Percentiles rank a stretch among this genome's conserved stretches.
Evolutionary conservation across 92 coral and sea anemone genomes (phyloP).

Genomic region (Diadumene lineata): DNA sequence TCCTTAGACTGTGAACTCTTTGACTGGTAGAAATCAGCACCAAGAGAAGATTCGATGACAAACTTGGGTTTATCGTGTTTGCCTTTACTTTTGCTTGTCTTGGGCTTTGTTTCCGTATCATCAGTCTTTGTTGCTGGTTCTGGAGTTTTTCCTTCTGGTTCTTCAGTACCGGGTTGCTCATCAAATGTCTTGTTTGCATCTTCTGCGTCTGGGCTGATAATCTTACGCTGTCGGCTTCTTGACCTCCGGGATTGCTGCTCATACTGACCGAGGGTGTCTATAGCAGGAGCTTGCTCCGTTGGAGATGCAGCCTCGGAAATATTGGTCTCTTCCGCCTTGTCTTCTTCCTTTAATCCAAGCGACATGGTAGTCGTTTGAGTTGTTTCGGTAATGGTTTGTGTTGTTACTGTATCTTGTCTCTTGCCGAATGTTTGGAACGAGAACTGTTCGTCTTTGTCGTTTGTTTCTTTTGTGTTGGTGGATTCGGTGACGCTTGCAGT

Average conservation of each 20-base stretch:
- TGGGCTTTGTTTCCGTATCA: slow-evolving; percentile 48
- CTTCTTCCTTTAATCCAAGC: slow-evolving; percentile 33
- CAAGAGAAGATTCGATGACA: slow-evolving; percentile 80
- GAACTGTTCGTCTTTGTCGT: slow-evolving; percentile 23
- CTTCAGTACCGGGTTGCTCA: slow-evolving; percentile 5
- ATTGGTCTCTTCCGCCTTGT: slow-evolving; percentile 9
- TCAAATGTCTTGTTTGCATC: slow-evolving; percentile 61
- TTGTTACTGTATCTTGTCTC: slow-evolving; percentile 18
- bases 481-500: slow-evolving; percentile 1
- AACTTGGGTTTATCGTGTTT: slow-evolving; percentile 84
- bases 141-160: slow-evolving; percentile 46
- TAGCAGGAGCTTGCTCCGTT: slow-evolving; percentile 51
- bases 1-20: slow-evolving; percentile 57
- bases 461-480: slow-evolving; percentile 1
- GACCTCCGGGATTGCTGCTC: slow-evolving; percentile 85
- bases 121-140: slow-evolving; percentile 50
- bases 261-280: slow-evolving; percentile 81
- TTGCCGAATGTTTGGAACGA: slow-evolving; percentile 65
- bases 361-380: neutral
- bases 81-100: slow-evolving; percentile 55
- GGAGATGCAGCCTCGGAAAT: slow-evolving; percentile 21
- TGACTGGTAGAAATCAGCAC: slow-evolving; percentile 76
- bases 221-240: slow-evolving; percentile 78
- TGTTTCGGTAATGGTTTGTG: neutral
- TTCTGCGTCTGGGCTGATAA: slow-evolving; percentile 78